A percentile compares a stretch with the other conserved stretches of the same genome.
These are phyloP conservation scores for Hemiprocne comata DNA, from an alignment of 2,113 vertebrate species.

Conservation along the genomic window DNA sequence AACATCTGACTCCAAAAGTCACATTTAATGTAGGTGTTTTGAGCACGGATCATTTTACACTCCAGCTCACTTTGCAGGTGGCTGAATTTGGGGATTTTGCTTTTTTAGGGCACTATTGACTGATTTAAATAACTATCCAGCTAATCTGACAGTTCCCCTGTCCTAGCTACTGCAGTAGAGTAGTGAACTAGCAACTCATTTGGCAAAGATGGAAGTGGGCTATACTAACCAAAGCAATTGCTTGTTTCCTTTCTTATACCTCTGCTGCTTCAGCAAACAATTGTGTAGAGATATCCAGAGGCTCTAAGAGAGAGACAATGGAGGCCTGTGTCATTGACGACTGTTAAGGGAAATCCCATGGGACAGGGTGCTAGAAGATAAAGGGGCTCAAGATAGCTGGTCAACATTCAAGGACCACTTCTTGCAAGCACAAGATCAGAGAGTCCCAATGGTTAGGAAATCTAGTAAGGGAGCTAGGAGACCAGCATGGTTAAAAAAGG, in stretches of 20 bases:
- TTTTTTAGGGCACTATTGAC: neutral
- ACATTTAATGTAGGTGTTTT: neutral
- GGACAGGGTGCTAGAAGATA: too few species aligned
- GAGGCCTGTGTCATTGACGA: neutral
- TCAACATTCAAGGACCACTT: too few species aligned
- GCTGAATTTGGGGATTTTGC: neutral
- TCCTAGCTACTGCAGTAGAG: neutral
- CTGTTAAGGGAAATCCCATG: too few species aligned
- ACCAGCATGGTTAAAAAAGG: too few species aligned
- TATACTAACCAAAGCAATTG: neutral
- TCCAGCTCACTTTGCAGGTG: neutral
- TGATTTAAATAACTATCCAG: neutral
- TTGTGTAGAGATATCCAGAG: neutral
- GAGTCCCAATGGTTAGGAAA: too few species aligned
- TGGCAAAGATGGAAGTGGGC: neutral
- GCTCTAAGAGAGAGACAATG: neutral
- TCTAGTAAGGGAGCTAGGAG: too few species aligned
- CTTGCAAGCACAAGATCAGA: too few species aligned
- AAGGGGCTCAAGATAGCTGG: too few species aligned
- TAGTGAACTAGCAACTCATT: neutral
- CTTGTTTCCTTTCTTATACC: neutral
- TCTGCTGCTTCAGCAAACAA: neutral
- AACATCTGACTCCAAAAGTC: neutral
- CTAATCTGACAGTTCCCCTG: neutral
- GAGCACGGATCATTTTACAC: accelerated